Evolutionary conservation across 1,140 invertebrate genomes (phyloP).

Genomic region (Caenorhabditis latens): DNA sequence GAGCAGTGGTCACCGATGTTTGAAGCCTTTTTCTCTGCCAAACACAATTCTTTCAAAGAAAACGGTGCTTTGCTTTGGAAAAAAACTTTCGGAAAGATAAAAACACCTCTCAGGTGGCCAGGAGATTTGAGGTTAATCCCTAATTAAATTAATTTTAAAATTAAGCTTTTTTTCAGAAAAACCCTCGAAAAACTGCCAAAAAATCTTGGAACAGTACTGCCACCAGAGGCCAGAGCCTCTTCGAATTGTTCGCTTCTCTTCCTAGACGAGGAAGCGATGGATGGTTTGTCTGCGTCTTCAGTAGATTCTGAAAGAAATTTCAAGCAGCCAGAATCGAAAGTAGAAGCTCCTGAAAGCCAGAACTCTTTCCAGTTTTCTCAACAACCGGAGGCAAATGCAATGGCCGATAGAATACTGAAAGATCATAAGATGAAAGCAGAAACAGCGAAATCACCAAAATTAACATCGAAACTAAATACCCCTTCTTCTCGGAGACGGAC

Average conservation of each 20-base stretch:
- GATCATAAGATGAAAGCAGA: not conserved
- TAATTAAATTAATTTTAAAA: no score
- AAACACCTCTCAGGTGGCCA: not conserved
- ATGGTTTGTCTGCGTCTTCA: not conserved
- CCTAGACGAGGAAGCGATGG: conserved; percentile 27
- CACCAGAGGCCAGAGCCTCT: not conserved
- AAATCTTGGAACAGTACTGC: not conserved
- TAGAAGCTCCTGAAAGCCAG: not conserved
- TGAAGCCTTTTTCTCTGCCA: not conserved
- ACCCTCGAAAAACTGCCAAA: conserved; percentile 3
- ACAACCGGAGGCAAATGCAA: not conserved
- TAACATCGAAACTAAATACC: not conserved
- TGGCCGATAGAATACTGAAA: conserved; percentile 8
- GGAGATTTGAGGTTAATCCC: not conserved
- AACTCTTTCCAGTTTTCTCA: conserved; percentile 33
- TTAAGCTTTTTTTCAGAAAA: not conserved
- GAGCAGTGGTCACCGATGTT: conserved; percentile 6
- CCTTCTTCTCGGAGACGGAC: not conserved
- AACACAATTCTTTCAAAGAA: not conserved
- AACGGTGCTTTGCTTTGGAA: conserved; percentile 7
- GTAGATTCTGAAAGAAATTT: not conserved
- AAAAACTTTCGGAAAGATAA: not conserved
- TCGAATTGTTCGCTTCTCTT: not conserved
- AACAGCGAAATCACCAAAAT: not conserved
- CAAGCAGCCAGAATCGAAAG: not conserved